A percentile compares a stretch with the other conserved stretches of the same genome.
phyloP scores from a whole-genome alignment of 2,888 invertebrate species.

The Lasioglossum vierecki region DNA sequence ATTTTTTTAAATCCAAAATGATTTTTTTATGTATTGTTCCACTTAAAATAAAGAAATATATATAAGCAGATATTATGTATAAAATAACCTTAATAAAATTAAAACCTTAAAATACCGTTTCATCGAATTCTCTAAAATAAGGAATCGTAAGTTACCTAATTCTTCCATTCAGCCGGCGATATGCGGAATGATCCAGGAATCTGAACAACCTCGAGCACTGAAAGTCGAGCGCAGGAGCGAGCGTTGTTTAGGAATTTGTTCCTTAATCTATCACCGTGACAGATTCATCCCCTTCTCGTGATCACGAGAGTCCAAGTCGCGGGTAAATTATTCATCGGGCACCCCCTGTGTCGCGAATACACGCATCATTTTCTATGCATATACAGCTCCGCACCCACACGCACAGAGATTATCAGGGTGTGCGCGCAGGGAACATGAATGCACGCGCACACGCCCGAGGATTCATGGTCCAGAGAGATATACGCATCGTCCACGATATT shows the following conservation, averaged over 20 bases:
- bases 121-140: too few species aligned
- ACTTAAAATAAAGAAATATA: too few species aligned
- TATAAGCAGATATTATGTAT: too few species aligned
- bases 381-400: slow-evolving; percentile 6
- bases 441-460: slow-evolving; percentile 23
- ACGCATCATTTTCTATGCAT: slow-evolving; percentile 47
- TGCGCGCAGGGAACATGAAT: neutral
- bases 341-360: slow-evolving; percentile 41
- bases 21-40: too few species aligned
- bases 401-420: neutral
- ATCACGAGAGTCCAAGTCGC: slow-evolving; percentile 20
- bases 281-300: neutral
- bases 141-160: too few species aligned
- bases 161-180: too few species aligned
- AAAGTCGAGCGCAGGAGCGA: too few species aligned
- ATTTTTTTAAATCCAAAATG: too few species aligned
- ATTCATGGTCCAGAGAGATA: slow-evolving; percentile 57
- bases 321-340: slow-evolving; percentile 49
- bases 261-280: neutral
- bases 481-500: slow-evolving; percentile 69
- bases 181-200: neutral
- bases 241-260: slow-evolving; percentile 7
- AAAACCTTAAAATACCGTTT: too few species aligned
- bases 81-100: too few species aligned
- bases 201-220: neutral